A percentile compares a stretch with the other conserved stretches of the same genome.
Conservation (phyloP, 2,888 invertebrate species). For the Slavum lentiscoides region DNA sequence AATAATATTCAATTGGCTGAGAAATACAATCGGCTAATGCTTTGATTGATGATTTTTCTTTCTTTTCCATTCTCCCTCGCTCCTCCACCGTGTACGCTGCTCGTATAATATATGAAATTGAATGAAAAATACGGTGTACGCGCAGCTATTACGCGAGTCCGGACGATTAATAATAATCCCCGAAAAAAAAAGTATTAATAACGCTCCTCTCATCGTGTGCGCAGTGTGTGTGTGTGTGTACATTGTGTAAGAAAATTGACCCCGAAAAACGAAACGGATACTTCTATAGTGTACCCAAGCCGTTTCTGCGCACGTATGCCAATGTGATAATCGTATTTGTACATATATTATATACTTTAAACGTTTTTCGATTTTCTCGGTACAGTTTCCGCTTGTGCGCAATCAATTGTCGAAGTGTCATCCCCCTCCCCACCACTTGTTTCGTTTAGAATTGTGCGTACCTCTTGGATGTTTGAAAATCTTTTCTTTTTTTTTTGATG, state of each 20-base stretch:
- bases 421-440: too few species aligned
- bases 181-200: not conserved
- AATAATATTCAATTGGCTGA: conserved; percentile 31
- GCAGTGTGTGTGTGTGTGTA: not conserved
- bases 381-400: too few species aligned
- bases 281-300: too few species aligned
- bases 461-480: too few species aligned
- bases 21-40: conserved; percentile 37
- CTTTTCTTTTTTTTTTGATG: too few species aligned
- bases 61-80: not conserved
- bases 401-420: too few species aligned
- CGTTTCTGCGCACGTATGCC: too few species aligned
- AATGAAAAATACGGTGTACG: not conserved
- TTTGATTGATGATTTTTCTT: conserved; percentile 49
- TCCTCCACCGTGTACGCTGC: not conserved
- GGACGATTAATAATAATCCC: conserved; percentile 25
- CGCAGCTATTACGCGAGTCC: not conserved
- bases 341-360: too few species aligned
- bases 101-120: not conserved
- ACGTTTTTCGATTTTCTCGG: too few species aligned
- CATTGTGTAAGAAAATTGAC: not conserved
- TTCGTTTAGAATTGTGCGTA: too few species aligned
- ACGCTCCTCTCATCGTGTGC: conserved; percentile 7
- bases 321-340: too few species aligned
- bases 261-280: too few species aligned